phyloP scores from a whole-genome alignment of 2,797 vertebrate species.

The Natrix natrix region DNA sequence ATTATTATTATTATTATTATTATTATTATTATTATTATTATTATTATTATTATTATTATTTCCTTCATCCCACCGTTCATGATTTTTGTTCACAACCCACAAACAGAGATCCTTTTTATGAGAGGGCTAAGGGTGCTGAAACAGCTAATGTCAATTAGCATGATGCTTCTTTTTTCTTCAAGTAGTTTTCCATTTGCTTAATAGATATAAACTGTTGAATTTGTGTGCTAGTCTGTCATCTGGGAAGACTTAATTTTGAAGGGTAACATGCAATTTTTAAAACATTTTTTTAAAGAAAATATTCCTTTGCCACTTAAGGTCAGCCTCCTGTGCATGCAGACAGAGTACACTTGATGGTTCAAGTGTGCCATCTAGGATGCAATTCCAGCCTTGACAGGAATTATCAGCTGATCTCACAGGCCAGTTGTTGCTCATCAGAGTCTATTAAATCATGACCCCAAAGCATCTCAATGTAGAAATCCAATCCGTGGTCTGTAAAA shows the following conservation, averaged over 20 bases:
- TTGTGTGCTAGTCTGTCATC: background rate
- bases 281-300: background rate
- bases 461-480: too few relatives aligned
- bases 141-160: background rate
- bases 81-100: background rate
- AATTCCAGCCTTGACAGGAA: background rate
- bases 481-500: background rate
- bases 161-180: background rate
- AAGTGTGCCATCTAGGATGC: background rate
- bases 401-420: background rate
- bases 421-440: background rate
- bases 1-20: background rate
- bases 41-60: background rate
- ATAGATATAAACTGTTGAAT: background rate
- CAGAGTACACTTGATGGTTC: background rate
- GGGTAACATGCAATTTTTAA: background rate
- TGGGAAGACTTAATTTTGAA: background rate
- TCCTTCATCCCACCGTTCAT: background rate
- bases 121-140: background rate
- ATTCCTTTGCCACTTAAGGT: background rate
- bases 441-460: background rate
- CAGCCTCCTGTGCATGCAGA: background rate
- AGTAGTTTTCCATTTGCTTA: background rate
- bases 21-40: background rate
- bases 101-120: background rate